Percentiles rank a stretch among this genome's conserved stretches.
Evolutionary conservation across 1,140 invertebrate species (phyloP).

Genomic region (Mactra quadrangularis): DNA sequence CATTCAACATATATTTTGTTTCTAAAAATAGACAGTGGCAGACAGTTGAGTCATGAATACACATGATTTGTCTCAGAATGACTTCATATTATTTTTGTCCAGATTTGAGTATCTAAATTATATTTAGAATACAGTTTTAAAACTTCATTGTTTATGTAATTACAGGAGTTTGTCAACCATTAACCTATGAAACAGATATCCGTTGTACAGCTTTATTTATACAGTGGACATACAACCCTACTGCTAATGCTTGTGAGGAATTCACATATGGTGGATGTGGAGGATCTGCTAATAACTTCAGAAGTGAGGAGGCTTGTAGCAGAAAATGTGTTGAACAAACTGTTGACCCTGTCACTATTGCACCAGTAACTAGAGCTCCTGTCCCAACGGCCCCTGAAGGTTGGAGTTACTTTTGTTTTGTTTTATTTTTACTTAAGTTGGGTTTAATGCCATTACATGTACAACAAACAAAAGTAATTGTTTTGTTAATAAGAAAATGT

Average conservation of each 20-base stretch:
- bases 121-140: no score
- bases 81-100: no score
- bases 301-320: constrained; percentile 24
- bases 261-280: constrained; percentile 87
- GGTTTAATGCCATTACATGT: no score
- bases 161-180: constrained; percentile 68
- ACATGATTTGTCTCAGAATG: no score
- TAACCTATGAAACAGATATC: constrained; percentile 61
- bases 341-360: not conserved
- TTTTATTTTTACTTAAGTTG: no score
- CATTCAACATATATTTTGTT: no score
- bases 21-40: no score
- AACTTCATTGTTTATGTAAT: no score
- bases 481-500: no score
- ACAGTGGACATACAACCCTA: constrained; percentile 84
- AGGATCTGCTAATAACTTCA: constrained; percentile 86
- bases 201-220: constrained; percentile 72
- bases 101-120: no score
- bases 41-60: no score
- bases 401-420: not conserved
- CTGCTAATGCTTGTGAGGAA: constrained; percentile 83
- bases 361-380: constrained; percentile 13
- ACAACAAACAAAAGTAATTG: no score
- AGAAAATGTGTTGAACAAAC: constrained; percentile 26
- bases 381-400: not conserved